phyloP scores from a whole-genome alignment of 2,113 vertebrate genomes.

The Rhineura floridana region DNA sequence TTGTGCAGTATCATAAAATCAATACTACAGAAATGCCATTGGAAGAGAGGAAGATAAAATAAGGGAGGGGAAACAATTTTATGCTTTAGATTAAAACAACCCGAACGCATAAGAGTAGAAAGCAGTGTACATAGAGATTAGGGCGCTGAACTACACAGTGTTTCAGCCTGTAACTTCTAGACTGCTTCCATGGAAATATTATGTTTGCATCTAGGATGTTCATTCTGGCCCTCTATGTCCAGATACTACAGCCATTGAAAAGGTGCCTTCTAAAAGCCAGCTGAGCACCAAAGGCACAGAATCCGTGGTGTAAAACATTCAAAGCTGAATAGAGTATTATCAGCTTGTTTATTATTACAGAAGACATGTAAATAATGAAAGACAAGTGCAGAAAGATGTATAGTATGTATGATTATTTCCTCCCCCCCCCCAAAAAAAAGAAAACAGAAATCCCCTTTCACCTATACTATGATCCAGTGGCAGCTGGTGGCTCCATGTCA shows the following conservation, averaged over 20 bases:
- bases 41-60: neutral
- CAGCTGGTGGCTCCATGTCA: no score
- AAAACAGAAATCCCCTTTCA: neutral
- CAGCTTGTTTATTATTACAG: neutral
- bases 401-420: neutral
- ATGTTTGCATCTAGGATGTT: neutral
- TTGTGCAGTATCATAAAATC: neutral
- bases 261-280: neutral
- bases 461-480: neutral
- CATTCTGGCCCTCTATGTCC: no score
- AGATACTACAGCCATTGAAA: neutral
- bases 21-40: neutral
- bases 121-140: neutral
- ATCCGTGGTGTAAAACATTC: neutral
- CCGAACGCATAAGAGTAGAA: neutral
- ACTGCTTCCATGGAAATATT: neutral
- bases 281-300: neutral
- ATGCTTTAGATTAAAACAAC: neutral
- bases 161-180: neutral
- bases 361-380: neutral
- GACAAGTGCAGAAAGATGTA: neutral
- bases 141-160: neutral
- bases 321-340: neutral
- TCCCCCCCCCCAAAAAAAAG: no score
- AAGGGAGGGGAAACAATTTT: neutral